phyloP scores from a whole-genome alignment of 1,140 invertebrate genomes.

The Zaprionus lachaisei region DNA sequence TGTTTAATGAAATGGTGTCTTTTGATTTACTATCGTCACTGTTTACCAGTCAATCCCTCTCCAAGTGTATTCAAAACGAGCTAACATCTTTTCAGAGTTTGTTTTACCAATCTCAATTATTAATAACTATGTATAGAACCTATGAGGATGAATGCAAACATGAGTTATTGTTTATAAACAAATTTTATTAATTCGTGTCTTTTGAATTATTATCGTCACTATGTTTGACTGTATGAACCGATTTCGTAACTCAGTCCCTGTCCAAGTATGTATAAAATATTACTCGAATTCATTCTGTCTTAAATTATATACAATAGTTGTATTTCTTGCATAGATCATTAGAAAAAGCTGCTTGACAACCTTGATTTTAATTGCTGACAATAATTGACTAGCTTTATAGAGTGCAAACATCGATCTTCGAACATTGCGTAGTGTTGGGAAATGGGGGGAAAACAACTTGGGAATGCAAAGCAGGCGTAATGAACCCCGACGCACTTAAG shows the following conservation, averaged over 20 bases:
- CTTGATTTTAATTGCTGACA: not conserved
- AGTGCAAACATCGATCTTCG: not conserved
- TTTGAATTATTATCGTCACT: too few species aligned
- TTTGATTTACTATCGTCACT: too few species aligned
- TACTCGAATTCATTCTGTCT: not conserved
- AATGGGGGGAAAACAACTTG: not conserved
- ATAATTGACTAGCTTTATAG: not conserved
- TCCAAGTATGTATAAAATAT: not conserved
- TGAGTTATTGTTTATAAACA: too few species aligned
- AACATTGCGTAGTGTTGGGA: not conserved
- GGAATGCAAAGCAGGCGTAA: conserved; percentile 6
- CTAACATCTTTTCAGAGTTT: too few species aligned
- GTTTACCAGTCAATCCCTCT: not conserved
- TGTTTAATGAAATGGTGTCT: too few species aligned
- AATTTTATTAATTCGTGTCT: too few species aligned
- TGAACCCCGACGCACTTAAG: conserved; percentile 18
- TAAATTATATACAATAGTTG: not conserved
- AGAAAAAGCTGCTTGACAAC: not conserved
- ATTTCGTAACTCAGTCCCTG: not conserved
- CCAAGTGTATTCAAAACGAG: not conserved
- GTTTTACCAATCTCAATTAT: too few species aligned
- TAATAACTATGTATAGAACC: too few species aligned
- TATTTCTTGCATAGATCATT: conserved; percentile 3
- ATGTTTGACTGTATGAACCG: not conserved
- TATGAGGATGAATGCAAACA: too few species aligned